Percentiles rank a stretch among this genome's conserved stretches.
These are phyloP conservation scores for Melinopterus prodromus DNA, from an alignment of 2,888 invertebrate species.

Conservation along the genomic window DNA sequence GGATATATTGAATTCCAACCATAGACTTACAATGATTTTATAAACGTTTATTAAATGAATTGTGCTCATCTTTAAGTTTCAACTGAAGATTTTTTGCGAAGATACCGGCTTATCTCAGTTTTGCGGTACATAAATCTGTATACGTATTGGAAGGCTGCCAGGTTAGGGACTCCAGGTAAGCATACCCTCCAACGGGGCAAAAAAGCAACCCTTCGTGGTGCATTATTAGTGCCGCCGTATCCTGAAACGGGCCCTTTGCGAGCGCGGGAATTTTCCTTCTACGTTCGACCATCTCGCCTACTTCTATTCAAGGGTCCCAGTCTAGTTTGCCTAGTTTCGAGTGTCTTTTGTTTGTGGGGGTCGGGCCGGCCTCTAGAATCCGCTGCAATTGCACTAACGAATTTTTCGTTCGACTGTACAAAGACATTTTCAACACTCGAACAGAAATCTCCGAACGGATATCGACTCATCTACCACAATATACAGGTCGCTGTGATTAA, in stretches of 20 bases:
- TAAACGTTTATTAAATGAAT: not conserved
- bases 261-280: slow-evolving; percentile 18
- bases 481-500: no score
- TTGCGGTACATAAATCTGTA: not conserved
- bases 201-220: slow-evolving; percentile 10
- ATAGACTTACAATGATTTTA: no score
- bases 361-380: not conserved
- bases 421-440: slow-evolving; percentile 19
- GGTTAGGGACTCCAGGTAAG: not conserved
- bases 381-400: slow-evolving; percentile 25
- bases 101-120: not conserved
- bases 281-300: not conserved
- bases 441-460: not conserved
- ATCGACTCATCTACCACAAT: not conserved
- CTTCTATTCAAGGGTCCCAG: slow-evolving; percentile 8
- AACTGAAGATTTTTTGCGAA: not conserved
- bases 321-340: slow-evolving; percentile 25
- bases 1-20: no score
- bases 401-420: slow-evolving; percentile 21
- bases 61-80: not conserved
- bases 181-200: not conserved
- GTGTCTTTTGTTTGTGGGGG: slow-evolving; percentile 17
- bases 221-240: slow-evolving; percentile 13
- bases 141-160: not conserved
- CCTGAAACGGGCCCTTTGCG: slow-evolving; percentile 24